These are phyloP conservation scores for Ectropis grisescens DNA, from an alignment of 1,140 invertebrate genomes.

Conservation along the genomic window DNA sequence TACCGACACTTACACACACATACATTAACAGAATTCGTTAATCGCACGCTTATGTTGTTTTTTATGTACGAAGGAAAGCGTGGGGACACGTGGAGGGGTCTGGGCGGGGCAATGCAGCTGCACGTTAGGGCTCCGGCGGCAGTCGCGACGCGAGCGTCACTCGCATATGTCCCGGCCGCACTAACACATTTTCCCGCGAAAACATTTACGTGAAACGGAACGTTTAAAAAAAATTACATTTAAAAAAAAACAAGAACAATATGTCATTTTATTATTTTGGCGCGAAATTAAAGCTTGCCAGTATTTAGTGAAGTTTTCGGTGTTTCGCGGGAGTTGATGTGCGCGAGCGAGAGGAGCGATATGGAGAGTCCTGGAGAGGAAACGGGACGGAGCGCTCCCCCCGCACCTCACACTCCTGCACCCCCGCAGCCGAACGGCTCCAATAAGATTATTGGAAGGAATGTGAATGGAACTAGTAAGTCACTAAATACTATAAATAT, in stretches of 20 bases:
- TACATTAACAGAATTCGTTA: too few species aligned
- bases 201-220: constrained; percentile 13
- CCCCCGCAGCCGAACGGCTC: constrained; percentile 48
- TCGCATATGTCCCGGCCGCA: constrained; percentile 34
- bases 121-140: too few species aligned
- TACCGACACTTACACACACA: too few species aligned
- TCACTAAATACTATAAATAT: constrained; percentile 33
- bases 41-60: too few species aligned
- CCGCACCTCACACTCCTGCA: constrained; percentile 32
- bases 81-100: too few species aligned
- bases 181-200: constrained; percentile 10
- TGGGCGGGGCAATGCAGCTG: too few species aligned
- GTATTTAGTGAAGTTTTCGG: constrained; percentile 40
- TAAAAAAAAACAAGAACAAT: too few species aligned
- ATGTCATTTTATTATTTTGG: too few species aligned
- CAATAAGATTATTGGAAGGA: constrained; percentile 65
- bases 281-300: constrained; percentile 16
- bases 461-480: constrained; percentile 67
- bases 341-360: constrained; percentile 55
- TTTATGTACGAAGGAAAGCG: too few species aligned
- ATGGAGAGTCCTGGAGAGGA: constrained; percentile 63
- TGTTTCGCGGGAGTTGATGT: constrained; percentile 58
- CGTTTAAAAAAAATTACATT: constrained; percentile 6
- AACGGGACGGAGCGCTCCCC: constrained; percentile 47
- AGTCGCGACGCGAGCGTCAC: constrained; percentile 49